Evolutionary conservation across 1,140 invertebrate species (phyloP), one percentile per base, ranked within the genome.

Genomic region (Oppia nitens): DNA sequence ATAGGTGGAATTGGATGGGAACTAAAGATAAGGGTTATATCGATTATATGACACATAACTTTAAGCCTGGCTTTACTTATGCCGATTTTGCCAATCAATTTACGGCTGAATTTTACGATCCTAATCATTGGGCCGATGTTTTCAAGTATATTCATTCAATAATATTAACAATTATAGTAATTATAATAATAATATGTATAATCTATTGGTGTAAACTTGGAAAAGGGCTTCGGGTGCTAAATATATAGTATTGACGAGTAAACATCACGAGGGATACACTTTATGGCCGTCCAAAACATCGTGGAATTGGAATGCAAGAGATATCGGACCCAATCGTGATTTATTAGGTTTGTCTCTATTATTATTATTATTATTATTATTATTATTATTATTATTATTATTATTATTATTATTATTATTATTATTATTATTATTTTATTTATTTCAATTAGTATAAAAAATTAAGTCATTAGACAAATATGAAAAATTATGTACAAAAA

Each of bases 241-340:
- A 69, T 88, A 94, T 68, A 77, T 94, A 4, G 85, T 95, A 1
- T 67, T 95, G 1, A 94, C 89, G 2, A 87, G 83, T 65, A 95
- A 95, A 49, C 55, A 56, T 28, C 55, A 56, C 28, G 55, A 56
- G 23, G 55, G 55, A 17, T 56, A 53, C 55, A 56, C 55, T 23
- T 20, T 56, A 32, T 56, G 55, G 55, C 55, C 55, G 23, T 56
- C 55, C n/a, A 56, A 56, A 29, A 14, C 17, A 12, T 56, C 55
- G 0, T 94, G 82, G 66, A 85, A 86, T 66, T 95, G 90, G 90
- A 95, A 94, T 73, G 74, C 87, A 0, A 69, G 81, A 58, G 89
- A 93, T 66, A 76, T 88, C 58, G 91, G 91, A 45, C 87, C 89
- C 9, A 80, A 83, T 59, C 73, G 79, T 57, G 87, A 95, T 73